A percentile compares a stretch with the other conserved stretches of the same genome.
Conservation (phyloP, 1,140 invertebrate species). For the Lasaia peninsularis region DNA sequence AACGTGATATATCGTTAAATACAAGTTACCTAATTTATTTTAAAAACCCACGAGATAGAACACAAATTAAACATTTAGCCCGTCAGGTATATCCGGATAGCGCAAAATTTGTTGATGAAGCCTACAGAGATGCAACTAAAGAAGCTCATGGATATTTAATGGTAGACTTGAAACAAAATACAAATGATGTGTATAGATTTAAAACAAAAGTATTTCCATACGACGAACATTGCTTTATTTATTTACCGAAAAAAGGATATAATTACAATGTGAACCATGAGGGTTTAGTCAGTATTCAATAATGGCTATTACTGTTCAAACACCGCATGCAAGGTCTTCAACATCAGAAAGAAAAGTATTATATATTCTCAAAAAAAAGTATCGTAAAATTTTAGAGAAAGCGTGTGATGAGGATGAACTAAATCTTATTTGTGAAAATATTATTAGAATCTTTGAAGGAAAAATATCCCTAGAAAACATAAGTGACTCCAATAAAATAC, state of each 20-base stretch:
- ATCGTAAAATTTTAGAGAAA: slow-evolving; percentile 6
- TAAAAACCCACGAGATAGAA: slow-evolving; percentile 62
- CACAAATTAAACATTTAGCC: slow-evolving; percentile 46
- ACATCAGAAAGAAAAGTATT: background rate
- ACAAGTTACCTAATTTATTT: slow-evolving; percentile 55
- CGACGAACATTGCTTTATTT: slow-evolving; percentile 13
- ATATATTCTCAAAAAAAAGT: slow-evolving; percentile 4
- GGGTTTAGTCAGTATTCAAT: background rate
- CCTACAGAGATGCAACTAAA: slow-evolving; percentile 38
- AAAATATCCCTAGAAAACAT: too few relatives aligned
- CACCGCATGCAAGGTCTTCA: background rate
- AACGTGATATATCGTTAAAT: slow-evolving; percentile 54
- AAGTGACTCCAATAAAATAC: too few relatives aligned
- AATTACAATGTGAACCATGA: slow-evolving; percentile 21
- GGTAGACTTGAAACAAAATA: slow-evolving; percentile 47
- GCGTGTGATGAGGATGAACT: background rate
- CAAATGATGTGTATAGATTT: slow-evolving; percentile 37
- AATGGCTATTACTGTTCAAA: background rate
- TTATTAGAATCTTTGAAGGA: background rate
- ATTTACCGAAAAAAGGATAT: slow-evolving; percentile 25
- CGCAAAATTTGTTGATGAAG: slow-evolving; percentile 46
- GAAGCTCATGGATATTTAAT: slow-evolving; percentile 49
- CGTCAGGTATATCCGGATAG: slow-evolving; percentile 48
- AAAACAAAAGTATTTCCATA: slow-evolving; percentile 29
- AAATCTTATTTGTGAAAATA: slow-evolving; percentile 9